phyloP scores from a whole-genome alignment of 2,113 vertebrate genomes.

The Platysternon megacephalum region DNA sequence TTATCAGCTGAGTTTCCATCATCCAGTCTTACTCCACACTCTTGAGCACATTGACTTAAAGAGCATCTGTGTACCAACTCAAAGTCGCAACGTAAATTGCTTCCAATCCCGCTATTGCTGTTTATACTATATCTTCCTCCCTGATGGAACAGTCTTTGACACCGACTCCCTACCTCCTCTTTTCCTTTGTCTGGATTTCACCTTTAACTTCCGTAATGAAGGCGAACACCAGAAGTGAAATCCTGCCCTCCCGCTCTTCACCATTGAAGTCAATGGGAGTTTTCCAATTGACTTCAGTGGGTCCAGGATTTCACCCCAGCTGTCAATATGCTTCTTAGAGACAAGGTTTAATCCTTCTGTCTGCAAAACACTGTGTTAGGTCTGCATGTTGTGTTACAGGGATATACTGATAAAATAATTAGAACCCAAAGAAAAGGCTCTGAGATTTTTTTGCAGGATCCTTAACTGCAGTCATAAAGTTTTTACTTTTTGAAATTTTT shows the following conservation, averaged over 20 bases:
- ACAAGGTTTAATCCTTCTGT: not conserved
- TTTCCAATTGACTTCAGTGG: not conserved
- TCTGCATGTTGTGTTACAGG: fast-evolving
- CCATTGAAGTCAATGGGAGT: not conserved
- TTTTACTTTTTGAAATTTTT: slow-evolving; percentile 58
- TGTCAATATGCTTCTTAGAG: not conserved
- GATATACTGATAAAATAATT: not conserved
- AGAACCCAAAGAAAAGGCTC: not conserved
- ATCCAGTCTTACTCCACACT: not conserved
- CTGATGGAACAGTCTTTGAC: not conserved
- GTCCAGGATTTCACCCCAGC: not conserved
- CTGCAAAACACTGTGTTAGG: not conserved
- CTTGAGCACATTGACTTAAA: not conserved
- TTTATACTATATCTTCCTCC: not conserved
- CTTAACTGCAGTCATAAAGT: slow-evolving; percentile 20
- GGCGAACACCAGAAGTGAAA: not conserved
- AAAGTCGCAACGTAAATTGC: not conserved
- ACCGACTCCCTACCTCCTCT: fast-evolving
- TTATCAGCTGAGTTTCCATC: not conserved
- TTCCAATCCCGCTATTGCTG: not conserved
- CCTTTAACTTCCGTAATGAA: not conserved
- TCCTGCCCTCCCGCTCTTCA: not conserved
- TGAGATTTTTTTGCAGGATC: slow-evolving; percentile 24
- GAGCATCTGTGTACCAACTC: not conserved
- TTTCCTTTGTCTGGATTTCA: not conserved